Percentiles rank a stretch among this genome's conserved stretches.
phyloP scores from a whole-genome alignment of 1,140 invertebrate genomes.

The Ectropis grisescens region DNA sequence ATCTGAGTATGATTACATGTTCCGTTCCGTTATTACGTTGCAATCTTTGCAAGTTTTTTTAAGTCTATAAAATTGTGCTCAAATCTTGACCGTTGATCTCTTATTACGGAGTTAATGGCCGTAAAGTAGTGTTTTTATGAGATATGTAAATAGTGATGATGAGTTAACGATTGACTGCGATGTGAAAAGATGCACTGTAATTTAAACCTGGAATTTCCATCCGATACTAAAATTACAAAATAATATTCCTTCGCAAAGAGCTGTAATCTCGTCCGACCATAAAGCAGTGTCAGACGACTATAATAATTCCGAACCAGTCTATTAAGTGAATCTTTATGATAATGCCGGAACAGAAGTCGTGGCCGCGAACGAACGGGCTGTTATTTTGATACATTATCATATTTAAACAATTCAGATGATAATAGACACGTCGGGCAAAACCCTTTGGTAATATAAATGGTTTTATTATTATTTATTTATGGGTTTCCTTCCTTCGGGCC shows the following conservation, averaged over 20 bases:
- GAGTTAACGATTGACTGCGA: too few relatives aligned
- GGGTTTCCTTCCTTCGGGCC: conserved; percentile 55
- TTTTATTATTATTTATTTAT: conserved; percentile 70
- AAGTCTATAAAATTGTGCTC: conserved; percentile 19
- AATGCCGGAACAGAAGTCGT: conserved; percentile 64
- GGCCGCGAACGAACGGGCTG: conserved; percentile 49
- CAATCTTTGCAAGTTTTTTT: conserved; percentile 29
- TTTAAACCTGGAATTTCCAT: conserved; percentile 16
- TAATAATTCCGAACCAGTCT: conserved; percentile 65
- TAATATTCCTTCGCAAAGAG: not conserved
- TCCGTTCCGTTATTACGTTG: conserved; percentile 32
- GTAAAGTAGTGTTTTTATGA: conserved; percentile 23
- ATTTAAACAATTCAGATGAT: conserved; percentile 69
- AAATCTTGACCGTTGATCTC: conserved; percentile 27
- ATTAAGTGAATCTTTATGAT: conserved; percentile 67
- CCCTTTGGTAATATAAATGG: conserved; percentile 69
- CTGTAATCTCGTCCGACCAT: conserved; percentile 38
- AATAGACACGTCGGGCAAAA: conserved; percentile 66
- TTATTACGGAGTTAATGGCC: conserved; percentile 28
- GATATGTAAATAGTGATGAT: not conserved
- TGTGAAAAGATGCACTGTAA: conserved; percentile 3
- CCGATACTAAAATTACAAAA: conserved; percentile 19
- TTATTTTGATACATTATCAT: conserved; percentile 69
- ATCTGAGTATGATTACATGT: conserved; percentile 40
- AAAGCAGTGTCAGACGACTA: conserved; percentile 52